Conservation (phyloP, 2,797 vertebrate genomes). For the Hyperoplus immaculatus region DNA sequence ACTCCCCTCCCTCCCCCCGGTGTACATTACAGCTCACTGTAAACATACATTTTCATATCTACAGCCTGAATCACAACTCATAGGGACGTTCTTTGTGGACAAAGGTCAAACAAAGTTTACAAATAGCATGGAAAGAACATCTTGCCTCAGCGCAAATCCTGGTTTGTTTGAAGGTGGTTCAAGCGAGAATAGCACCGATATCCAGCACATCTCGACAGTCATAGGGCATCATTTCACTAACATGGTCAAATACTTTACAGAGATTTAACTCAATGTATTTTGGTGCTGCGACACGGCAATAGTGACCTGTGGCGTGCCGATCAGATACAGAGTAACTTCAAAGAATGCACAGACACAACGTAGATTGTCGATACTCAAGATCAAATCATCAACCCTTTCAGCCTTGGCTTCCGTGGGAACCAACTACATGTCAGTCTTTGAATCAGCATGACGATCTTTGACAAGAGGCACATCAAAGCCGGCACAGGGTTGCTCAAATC, state of each 20-base stretch:
- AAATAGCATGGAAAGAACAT: slow-evolving; percentile 45
- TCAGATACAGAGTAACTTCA: background rate
- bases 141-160: slow-evolving; percentile 22
- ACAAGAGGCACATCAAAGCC: slow-evolving; percentile 69
- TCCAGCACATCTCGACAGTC: slow-evolving; percentile 32
- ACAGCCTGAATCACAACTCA: slow-evolving; percentile 49
- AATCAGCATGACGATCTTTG: slow-evolving; percentile 64
- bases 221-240: slow-evolving; percentile 22
- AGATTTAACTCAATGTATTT: background rate
- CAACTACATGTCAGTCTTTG: slow-evolving; percentile 39
- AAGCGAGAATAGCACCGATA: slow-evolving; percentile 35
- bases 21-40: slow-evolving; percentile 65
- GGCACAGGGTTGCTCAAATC: slow-evolving; percentile 47
- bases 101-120: slow-evolving; percentile 62
- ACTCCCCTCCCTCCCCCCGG: slow-evolving; percentile 54
- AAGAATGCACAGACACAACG: slow-evolving; percentile 20
- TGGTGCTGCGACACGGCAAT: slow-evolving; percentile 5
- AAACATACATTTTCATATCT: slow-evolving; percentile 68
- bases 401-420: slow-evolving; percentile 61
- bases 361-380: slow-evolving; percentile 28
- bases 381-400: slow-evolving; percentile 31
- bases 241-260: slow-evolving; percentile 25
- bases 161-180: slow-evolving; percentile 49
- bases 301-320: slow-evolving; percentile 13
- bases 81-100: slow-evolving; percentile 52